phyloP scores from a whole-genome alignment of 2,113 vertebrate genomes.

The Tragelaphus buxtoni region DNA sequence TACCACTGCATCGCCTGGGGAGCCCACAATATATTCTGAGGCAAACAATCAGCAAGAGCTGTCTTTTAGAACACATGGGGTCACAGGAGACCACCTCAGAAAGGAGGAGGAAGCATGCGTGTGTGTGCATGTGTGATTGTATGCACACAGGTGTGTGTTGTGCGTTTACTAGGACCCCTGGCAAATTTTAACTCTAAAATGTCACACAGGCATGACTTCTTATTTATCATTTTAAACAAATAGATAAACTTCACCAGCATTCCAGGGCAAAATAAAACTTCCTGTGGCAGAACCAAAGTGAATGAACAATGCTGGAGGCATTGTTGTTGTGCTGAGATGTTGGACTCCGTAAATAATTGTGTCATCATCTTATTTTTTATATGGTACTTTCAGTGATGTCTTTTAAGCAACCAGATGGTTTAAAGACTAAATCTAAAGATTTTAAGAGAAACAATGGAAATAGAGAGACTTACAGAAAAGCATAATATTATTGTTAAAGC shows the following conservation, averaged over 20 bases:
- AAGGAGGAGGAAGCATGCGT: accelerated
- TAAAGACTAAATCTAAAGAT: background rate
- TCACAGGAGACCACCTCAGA: background rate
- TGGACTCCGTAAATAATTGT: background rate
- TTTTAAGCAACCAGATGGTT: background rate
- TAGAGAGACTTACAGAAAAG: accelerated
- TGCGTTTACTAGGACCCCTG: background rate
- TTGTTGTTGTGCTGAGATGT: background rate
- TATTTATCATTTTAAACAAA: background rate
- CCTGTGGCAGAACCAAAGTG: background rate
- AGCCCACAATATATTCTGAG: background rate
- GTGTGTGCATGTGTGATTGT: background rate
- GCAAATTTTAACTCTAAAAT: background rate
- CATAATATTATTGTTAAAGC: background rate
- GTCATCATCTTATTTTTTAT: background rate
- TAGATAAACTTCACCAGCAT: background rate
- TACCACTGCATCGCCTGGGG: background rate
- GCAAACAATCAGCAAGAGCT: background rate
- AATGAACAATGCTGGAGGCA: background rate
- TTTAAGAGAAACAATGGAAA: background rate
- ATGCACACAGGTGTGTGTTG: background rate
- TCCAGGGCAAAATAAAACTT: background rate
- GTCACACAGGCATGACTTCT: background rate
- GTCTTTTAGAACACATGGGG: background rate
- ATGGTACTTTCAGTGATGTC: background rate